phyloP scores from a whole-genome alignment of 1,140 invertebrate genomes.

The Papilio dardanus region DNA sequence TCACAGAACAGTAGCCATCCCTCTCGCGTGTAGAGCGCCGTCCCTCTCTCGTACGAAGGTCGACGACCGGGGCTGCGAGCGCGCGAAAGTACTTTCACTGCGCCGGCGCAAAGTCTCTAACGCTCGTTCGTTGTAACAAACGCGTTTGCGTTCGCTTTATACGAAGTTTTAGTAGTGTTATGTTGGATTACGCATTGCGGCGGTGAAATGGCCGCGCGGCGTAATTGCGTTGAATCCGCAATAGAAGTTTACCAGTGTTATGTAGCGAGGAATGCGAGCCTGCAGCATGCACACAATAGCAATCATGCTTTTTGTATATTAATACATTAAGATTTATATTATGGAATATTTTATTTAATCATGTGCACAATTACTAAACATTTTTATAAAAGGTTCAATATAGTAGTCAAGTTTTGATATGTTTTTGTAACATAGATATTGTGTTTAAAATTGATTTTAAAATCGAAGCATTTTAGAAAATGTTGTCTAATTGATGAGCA shows the following conservation, averaged over 20 bases:
- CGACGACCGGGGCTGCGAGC: slow-evolving; percentile 75
- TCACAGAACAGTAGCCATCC: slow-evolving; percentile 63
- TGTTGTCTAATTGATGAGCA: too few species aligned
- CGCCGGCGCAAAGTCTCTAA: slow-evolving; percentile 66
- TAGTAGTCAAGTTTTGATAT: too few species aligned
- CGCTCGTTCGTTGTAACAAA: slow-evolving; percentile 48
- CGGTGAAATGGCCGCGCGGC: slow-evolving; percentile 53
- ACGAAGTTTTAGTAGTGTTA: slow-evolving; percentile 47
- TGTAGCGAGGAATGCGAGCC: slow-evolving; percentile 65
- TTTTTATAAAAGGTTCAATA: too few species aligned
- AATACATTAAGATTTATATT: not conserved
- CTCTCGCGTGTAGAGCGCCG: slow-evolving; percentile 52
- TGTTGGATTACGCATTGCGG: slow-evolving; percentile 49
- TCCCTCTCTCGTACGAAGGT: slow-evolving; percentile 61
- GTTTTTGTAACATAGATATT: too few species aligned
- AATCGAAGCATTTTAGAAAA: too few species aligned
- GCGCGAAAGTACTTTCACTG: slow-evolving; percentile 81
- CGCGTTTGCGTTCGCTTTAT: slow-evolving; percentile 59
- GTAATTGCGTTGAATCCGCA: slow-evolving; percentile 38
- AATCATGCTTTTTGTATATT: not conserved
- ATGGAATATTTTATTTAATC: too few species aligned
- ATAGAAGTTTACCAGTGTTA: slow-evolving; percentile 59
- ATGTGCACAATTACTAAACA: too few species aligned
- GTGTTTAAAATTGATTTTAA: too few species aligned
- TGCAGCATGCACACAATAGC: not conserved